These are phyloP conservation scores for Ophion ventricosus DNA, from an alignment of 2,888 invertebrate genomes.

Conservation along the genomic window DNA sequence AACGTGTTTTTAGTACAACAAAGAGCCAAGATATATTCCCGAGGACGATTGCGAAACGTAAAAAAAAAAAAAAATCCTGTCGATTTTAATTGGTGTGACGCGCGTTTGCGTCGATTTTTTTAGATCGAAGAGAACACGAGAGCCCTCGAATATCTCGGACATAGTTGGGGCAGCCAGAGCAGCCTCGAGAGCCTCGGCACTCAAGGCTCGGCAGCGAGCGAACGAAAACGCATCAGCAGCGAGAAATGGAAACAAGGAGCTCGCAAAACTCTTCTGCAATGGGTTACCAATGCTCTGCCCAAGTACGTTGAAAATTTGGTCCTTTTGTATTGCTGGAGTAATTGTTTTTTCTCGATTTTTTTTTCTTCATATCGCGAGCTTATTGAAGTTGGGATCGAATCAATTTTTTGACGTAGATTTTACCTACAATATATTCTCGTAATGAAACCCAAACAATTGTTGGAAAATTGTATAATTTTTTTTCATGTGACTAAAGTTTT, in stretches of 20 bases:
- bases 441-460: too few species aligned
- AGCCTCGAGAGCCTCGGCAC: slow-evolving; percentile 92
- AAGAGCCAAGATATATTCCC: background rate
- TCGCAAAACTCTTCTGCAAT: slow-evolving; percentile 94
- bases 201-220: slow-evolving; percentile 86
- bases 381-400: too few species aligned
- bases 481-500: too few species aligned
- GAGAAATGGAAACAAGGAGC: slow-evolving; percentile 95
- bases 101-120: slow-evolving; percentile 59
- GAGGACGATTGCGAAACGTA: background rate
- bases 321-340: background rate
- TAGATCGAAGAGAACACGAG: slow-evolving; percentile 98
- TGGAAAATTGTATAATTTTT: too few species aligned
- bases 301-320: slow-evolving; percentile 83
- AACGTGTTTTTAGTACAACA: background rate
- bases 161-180: slow-evolving; percentile 92
- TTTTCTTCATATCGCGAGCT: background rate
- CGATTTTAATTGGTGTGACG: too few species aligned
- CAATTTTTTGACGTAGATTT: too few species aligned
- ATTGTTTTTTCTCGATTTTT: background rate
- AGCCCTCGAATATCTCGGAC: slow-evolving; percentile 93
- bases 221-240: slow-evolving; percentile 84
- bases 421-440: too few species aligned
- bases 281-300: slow-evolving; percentile 96
- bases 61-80: background rate